A percentile compares a stretch with the other conserved stretches of the same genome.
Conservation (phyloP, 2,888 invertebrate genomes). For the Apamea crenata region DNA sequence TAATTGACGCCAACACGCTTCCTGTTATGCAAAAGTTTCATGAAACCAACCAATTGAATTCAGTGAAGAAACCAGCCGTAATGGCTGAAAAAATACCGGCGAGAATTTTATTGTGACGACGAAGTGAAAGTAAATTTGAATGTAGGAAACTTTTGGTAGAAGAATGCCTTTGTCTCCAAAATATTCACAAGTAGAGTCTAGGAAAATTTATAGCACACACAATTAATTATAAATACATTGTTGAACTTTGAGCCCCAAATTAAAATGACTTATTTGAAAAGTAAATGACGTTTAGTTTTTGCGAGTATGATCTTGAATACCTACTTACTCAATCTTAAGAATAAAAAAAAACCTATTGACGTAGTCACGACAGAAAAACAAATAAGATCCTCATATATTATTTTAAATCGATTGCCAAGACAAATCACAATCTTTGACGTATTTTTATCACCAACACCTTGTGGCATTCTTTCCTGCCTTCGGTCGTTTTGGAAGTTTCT, state of each 20-base stretch:
- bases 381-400: background rate
- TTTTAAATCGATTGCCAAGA: background rate
- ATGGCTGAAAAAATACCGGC: constrained; percentile 23
- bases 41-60: constrained; percentile 53
- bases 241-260: background rate
- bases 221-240: background rate
- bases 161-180: constrained; percentile 31
- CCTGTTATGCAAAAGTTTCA: constrained; percentile 71
- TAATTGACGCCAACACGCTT: constrained; percentile 68
- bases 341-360: constrained; percentile 17
- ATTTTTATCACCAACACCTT: background rate
- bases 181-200: background rate
- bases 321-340: background rate
- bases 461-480: background rate
- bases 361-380: background rate
- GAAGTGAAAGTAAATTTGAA: constrained; percentile 44
- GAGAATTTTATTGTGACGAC: constrained; percentile 5
- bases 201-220: background rate
- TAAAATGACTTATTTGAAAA: background rate
- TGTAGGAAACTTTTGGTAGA: constrained; percentile 1
- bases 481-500: too few relatives aligned
- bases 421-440: background rate
- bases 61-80: constrained; percentile 35
- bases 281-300: background rate
- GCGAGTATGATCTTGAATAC: background rate